A percentile compares a stretch with the other conserved stretches of the same genome.
phyloP scores from a whole-genome alignment of 2,888 invertebrate genomes.

The Trimorus sp. region DNA sequence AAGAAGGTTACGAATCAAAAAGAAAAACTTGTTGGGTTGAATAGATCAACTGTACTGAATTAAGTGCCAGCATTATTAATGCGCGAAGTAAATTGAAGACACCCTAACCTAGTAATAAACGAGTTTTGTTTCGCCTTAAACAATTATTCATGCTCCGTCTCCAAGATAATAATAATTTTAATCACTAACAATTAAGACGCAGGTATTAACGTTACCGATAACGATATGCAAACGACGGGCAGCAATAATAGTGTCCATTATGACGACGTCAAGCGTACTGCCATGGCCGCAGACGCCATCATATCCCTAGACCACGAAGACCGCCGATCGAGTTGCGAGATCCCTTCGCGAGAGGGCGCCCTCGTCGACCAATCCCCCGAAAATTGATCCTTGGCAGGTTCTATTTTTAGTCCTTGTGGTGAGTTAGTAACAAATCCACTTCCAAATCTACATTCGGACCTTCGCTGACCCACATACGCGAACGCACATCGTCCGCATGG shows the following conservation, averaged over 20 bases:
- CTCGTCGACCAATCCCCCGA: too few relatives aligned
- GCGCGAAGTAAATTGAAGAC: too few relatives aligned
- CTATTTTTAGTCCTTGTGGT: too few relatives aligned
- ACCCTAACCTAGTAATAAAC: too few relatives aligned
- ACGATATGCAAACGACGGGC: constrained; percentile 33
- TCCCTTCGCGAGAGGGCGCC: too few relatives aligned
- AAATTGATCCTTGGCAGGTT: too few relatives aligned
- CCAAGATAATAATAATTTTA: constrained; percentile 53
- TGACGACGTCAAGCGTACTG: constrained; percentile 29
- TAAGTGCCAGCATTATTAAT: background rate
- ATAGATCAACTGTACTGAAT: background rate
- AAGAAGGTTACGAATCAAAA: too few relatives aligned
- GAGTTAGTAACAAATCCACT: too few relatives aligned
- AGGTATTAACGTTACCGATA: constrained; percentile 49
- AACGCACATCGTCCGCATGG: too few relatives aligned
- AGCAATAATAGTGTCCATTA: constrained; percentile 42
- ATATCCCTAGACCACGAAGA: constrained; percentile 34
- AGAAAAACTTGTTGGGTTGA: background rate
- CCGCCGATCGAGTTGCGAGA: constrained; percentile 2
- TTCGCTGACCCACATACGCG: too few relatives aligned
- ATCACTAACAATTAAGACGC: constrained; percentile 28
- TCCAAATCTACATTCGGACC: too few relatives aligned
- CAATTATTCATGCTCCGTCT: constrained; percentile 55
- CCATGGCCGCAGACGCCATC: constrained; percentile 18
- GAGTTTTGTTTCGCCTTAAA: background rate